Base-by-base conservation (phyloP, 2,113 vertebrate genomes). In the Podarcis cretensis region DNA sequence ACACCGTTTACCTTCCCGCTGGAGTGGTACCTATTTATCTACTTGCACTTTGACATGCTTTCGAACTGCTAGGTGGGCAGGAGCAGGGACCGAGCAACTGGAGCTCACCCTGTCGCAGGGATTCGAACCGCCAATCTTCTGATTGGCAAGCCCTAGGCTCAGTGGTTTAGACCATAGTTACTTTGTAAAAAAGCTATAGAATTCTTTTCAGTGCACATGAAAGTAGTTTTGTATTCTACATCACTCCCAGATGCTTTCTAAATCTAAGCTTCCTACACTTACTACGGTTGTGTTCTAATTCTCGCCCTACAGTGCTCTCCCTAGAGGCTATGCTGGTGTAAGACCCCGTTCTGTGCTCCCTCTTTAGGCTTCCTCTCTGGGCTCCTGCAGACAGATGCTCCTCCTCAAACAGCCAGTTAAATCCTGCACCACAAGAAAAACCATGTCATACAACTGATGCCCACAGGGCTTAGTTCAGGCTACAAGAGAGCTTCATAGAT, bases 391-490 rank as follows among this genome's bases (percentile, higher is more conserved):
- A 37, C 75, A 37, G 78, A 32, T 76, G 84, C 69, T 81, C 75
- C 65, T 89, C 88, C 76, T 87, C 77, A 87, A 57, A 90, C 27
- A 88, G 71, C 75, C 87, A 88, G 80, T 89, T 80, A 80, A 85
- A 81, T 89, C 87, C 83, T 91, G 87, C 48, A 91, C 80, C 77
- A 68, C 75, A 91, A 88, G 30, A 59, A 89, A 88, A 83, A 68
- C 65, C 57, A 66, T 66, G 30, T 88, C 59, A 83, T 71, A 75
- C 40, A 74, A 48, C 21, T 76, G 37, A 25, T 40, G 57, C 30
- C 54, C 8, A n/a, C 30, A 65, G 9, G 25, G 35, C 16, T 43
- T 3, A n/a, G 14, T 77, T 48, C 73, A 77, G 37, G 37, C 40
- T 66, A 37, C 37, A n/a, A 14, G 48, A 40, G 59, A 32, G 43